These are phyloP conservation scores for Cololabis saira DNA, from an alignment of 2,113 vertebrate genomes.

Conservation along the genomic window DNA sequence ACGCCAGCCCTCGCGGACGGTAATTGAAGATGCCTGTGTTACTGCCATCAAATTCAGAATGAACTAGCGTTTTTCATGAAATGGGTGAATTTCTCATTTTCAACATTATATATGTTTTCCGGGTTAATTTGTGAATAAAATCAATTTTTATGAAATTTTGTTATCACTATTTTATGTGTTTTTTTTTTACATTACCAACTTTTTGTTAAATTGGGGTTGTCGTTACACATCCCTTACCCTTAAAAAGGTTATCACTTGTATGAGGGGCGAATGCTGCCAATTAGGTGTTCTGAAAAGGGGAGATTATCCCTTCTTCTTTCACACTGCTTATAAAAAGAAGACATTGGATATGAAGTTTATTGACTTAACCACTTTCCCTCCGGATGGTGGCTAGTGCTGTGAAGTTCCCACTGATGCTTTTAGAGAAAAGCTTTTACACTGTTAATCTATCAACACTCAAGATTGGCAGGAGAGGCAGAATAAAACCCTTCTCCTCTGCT, in stretches of 20 bases:
- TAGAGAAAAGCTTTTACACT: background rate
- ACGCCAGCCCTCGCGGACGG: no score
- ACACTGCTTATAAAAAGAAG: background rate
- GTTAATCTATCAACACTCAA: slow-evolving; percentile 5
- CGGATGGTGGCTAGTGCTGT: background rate
- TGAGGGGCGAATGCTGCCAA: slow-evolving; percentile 15
- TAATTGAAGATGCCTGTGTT: no score
- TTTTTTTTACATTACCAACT: no score
- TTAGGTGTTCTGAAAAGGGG: slow-evolving; percentile 31
- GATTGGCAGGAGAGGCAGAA: slow-evolving; percentile 23
- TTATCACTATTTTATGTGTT: no score
- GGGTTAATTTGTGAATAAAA: no score
- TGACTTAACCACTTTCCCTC: slow-evolving; percentile 31
- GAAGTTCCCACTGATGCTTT: slow-evolving; percentile 49
- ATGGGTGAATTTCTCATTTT: no score
- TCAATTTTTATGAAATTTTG: no score
- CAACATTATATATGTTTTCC: no score
- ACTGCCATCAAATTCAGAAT: no score
- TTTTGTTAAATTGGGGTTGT: no score
- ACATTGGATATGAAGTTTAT: slow-evolving; percentile 29
- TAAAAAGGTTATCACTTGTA: slow-evolving; percentile 20
- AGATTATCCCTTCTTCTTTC: slow-evolving; percentile 10
- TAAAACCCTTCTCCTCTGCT: slow-evolving; percentile 18
- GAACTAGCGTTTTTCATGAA: no score
- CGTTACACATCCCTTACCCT: no score